phyloP scores from a whole-genome alignment of 37 sponge, comb jelly and placozoan species.

The Dysidea cf. avara region DNA sequence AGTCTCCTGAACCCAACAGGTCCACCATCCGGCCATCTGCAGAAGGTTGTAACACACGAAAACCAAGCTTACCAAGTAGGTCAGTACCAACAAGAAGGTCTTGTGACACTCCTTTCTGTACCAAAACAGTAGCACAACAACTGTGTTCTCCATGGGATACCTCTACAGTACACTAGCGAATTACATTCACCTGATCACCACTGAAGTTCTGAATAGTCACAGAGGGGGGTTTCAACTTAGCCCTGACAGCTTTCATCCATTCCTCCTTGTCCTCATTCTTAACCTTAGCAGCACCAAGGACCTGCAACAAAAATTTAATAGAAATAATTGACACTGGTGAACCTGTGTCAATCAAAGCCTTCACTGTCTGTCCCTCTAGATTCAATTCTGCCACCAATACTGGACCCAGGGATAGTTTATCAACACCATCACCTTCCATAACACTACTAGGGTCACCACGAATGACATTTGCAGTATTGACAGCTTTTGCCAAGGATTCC shows the following conservation, averaged over 20 bases:
- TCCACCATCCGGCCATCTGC: no score
- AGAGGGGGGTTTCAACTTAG: background rate
- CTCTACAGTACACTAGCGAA: background rate
- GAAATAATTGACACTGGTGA: slow-evolving; percentile 33
- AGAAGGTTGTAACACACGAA: no score
- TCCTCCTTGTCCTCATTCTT: background rate
- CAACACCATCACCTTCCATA: no score
- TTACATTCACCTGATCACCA: slow-evolving; percentile 16
- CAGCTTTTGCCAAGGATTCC: no score
- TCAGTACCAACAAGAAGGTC: no score
- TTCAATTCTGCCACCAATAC: background rate
- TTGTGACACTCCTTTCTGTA: no score
- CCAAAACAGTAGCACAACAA: no score
- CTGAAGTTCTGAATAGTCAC: slow-evolving; percentile 11
- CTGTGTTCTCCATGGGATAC: background rate
- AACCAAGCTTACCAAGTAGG: no score
- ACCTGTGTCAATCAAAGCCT: slow-evolving; percentile 32
- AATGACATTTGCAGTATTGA: no score
- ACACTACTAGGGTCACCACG: no score
- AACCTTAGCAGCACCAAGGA: background rate
- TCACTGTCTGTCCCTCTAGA: slow-evolving; percentile 12
- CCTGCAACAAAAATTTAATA: slow-evolving; percentile 9
- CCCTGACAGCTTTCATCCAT: background rate
- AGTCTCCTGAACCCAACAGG: no score
- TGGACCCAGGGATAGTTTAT: slow-evolving; percentile 2